Base-by-base conservation (phyloP, 2,797 vertebrate genomes). In the Alexandromys oeconomus region DNA sequence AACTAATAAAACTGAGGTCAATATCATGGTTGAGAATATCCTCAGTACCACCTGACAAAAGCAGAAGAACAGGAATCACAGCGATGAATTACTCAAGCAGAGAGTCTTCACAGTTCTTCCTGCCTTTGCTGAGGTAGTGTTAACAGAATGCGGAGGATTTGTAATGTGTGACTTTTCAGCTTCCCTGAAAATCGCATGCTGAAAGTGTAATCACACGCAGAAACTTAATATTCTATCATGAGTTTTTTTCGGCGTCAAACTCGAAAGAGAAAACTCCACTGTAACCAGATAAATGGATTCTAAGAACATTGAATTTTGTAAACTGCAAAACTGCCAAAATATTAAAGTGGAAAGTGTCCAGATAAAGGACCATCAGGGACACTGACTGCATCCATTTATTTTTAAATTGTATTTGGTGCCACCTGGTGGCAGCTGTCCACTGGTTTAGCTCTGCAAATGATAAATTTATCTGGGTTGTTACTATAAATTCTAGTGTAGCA, bases 341-440 rank as follows among this genome's bases (percentile, higher is more conserved):
- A 27, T 0, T 43, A n/a, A 54, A 15, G 40, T 0, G 57, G 23
- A 84, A 21, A 1, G 43, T 61, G 59, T 14, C n/a, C 25, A 54
- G 6, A 6, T 25, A 61, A 37, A 31, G 7, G 5, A 37, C 4
- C 31, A 4, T 43, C 40, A 2, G 19, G 14, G 31, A 84, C 8
- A 54, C 13, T 5, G 2, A 21, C 3, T 34, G 0, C 10, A 61
- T 43, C 29, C 27, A 37, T 67, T 8, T 48, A 43, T 37, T 95
- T 87, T 46, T 34, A 69, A 85, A 76, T 78, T 97, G 79, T 79
- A 90, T 97, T 93, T 97, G 96, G 87, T 54, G 95, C 96, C 97
- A 97, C 81, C 97, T 97, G 94, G 87, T 97, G 97, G 94, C 87
- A 78, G 48, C 0, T 74, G 14, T 67, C 31, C 59, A 81, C 40